Base-by-base conservation (phyloP, 2,113 vertebrate genomes). In the Morone saxatilis region DNA sequence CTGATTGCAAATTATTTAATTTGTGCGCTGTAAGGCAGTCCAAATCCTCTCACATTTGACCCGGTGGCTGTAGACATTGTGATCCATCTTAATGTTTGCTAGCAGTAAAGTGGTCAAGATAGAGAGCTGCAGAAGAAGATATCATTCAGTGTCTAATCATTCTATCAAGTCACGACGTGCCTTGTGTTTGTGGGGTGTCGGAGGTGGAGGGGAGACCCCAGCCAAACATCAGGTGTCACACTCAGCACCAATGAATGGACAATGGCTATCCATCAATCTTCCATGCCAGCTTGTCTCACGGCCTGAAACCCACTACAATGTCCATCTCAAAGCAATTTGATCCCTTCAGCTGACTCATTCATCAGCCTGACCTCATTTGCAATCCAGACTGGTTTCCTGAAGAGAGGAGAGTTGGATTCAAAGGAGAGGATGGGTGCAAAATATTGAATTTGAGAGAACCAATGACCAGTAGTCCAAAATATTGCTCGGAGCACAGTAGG, bases 241-340 rank as follows among this genome's bases (percentile, higher is more conserved):
- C 80, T 48, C 80, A 13, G 80, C 54, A 22, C 89, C 94, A 92
- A 93, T 95, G 92, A 93, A 94, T 93, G 93, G 92, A 92, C 93
- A 95, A 93, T 94, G 88, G 93, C 88, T 74, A 94, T 93, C 94
- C 94, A 95, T 95, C 94, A 94, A 95, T 95, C 94, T 93, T 93
- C 89, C 84, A 87, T 86, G 88, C 91, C 92, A 92, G 84, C 86
- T 86, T 92, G 91, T 94, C 93, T 91, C 56, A 5, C 62, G 36
- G 84, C 68, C 79, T 83, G 81, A 89, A 89, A 88, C 86, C 92
- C 92, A 93, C 92, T 88, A 93, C 91, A 95, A 92, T 95, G 94
- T 94, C 90, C 90, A 92, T 93, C 93, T 92, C 89, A 76, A 89
- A 91, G 89, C 94, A 94, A 95, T 95, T 93, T 92, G 88, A 91